These are phyloP conservation scores for Struthio camelus DNA, from an alignment of 2,113 vertebrate species.

Conservation along the genomic window DNA sequence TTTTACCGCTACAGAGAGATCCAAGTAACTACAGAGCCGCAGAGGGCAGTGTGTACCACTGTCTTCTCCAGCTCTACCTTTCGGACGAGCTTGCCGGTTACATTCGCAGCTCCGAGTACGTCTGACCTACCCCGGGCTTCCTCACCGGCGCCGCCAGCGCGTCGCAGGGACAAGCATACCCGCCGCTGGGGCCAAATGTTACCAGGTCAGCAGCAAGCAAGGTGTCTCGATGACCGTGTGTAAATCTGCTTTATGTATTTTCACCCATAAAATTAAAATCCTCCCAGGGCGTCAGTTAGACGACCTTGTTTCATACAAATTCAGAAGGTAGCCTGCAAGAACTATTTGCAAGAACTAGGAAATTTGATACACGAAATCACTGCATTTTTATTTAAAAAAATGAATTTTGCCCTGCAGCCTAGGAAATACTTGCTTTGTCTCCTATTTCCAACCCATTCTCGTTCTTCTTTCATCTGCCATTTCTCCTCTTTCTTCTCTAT, in stretches of 20 bases:
- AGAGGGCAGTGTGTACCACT: background rate
- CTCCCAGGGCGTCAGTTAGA: background rate
- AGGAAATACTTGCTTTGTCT: background rate
- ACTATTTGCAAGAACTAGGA: background rate
- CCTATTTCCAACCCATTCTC: background rate
- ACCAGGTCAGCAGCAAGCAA: background rate
- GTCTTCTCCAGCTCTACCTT: background rate
- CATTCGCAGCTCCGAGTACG: background rate
- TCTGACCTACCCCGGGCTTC: background rate
- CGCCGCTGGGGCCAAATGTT: rapidly evolving
- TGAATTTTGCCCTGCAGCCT: background rate
- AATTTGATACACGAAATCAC: background rate
- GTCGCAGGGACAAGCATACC: background rate
- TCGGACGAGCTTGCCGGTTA: background rate
- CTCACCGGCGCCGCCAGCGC: background rate
- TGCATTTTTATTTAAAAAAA: background rate
- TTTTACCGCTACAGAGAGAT: background rate
- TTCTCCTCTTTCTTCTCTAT: background rate
- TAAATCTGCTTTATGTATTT: background rate
- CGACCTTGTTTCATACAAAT: background rate
- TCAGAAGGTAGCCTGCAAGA: background rate
- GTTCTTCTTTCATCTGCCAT: background rate
- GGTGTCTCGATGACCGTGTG: background rate
- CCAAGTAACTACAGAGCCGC: background rate
- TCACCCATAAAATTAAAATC: background rate